A percentile compares a stretch with the other conserved stretches of the same genome.
phyloP scores from a whole-genome alignment of 2,797 vertebrate species.

The Acanthornis magna region DNA sequence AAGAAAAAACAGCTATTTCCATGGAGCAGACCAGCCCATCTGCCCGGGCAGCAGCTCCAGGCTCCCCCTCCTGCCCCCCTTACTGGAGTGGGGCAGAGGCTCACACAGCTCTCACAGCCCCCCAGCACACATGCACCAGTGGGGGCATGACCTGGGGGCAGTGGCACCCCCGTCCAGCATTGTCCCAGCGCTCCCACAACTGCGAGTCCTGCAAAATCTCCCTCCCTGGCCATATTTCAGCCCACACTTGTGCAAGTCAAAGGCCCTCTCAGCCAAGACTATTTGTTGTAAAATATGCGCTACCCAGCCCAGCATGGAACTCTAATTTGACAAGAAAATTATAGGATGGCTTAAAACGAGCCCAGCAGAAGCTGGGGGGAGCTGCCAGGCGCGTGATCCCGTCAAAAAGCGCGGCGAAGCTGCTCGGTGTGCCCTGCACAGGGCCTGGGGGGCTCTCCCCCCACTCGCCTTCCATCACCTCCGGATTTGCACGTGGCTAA shows the following conservation, averaged over 20 bases:
- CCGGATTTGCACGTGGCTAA: background rate
- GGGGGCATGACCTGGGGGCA: fast-evolving
- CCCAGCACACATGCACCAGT: fast-evolving
- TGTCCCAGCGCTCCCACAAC: background rate
- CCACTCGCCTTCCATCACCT: background rate
- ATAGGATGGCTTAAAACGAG: background rate
- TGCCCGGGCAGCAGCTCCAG: background rate
- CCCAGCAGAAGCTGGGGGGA: background rate
- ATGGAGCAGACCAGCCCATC: background rate
- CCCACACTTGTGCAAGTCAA: background rate
- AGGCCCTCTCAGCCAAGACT: background rate
- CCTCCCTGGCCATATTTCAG: background rate
- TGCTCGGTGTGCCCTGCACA: fast-evolving
- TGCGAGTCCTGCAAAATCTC: background rate
- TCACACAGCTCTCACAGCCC: background rate
- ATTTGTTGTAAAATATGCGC: background rate
- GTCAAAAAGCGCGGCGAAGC: background rate
- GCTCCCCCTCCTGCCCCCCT: background rate
- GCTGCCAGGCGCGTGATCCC: background rate
- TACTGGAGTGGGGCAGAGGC: background rate
- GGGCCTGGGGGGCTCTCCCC: fast-evolving
- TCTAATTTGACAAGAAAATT: constrained; percentile 49
- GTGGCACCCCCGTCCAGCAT: fast-evolving
- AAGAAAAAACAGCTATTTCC: background rate
- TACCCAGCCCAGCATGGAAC: background rate